Conservation (phyloP, 92 coral and sea anemone genomes). For the Phymanthus crucifer region DNA sequence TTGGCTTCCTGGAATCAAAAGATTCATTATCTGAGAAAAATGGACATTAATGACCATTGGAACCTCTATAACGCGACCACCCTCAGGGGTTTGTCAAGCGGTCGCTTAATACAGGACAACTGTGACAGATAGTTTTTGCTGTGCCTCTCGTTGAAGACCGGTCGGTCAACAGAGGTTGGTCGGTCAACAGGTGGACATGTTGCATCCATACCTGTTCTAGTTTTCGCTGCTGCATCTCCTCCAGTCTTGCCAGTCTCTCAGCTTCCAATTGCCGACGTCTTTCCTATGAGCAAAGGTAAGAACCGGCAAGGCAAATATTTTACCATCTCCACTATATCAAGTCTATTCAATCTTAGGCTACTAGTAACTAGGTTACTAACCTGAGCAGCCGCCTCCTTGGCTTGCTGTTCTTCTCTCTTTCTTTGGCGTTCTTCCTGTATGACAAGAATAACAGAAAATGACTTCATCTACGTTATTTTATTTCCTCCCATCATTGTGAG, state of each 20-base stretch:
- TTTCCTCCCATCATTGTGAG: background rate
- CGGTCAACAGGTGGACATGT: too few relatives aligned
- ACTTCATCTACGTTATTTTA: background rate
- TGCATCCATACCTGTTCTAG: slow-evolving; percentile 81
- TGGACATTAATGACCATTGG: background rate
- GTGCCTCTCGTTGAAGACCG: too few relatives aligned
- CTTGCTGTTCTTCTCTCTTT: slow-evolving; percentile 85
- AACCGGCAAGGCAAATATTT: too few relatives aligned
- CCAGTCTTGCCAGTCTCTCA: slow-evolving; percentile 89
- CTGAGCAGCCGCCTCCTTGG: slow-evolving; percentile 92
- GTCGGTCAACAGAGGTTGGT: too few relatives aligned
- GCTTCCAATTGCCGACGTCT: slow-evolving; percentile 95
- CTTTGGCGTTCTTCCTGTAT: slow-evolving; percentile 87
- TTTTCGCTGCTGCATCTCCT: slow-evolving; percentile 90
- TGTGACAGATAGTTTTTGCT: too few relatives aligned
- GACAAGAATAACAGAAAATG: background rate
- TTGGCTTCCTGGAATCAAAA: slow-evolving; percentile 75
- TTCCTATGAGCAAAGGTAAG: slow-evolving; percentile 51
- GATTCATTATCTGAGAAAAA: background rate
- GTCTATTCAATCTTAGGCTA: too few relatives aligned
- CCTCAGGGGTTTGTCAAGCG: background rate
- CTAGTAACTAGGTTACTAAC: slow-evolving; percentile 42
- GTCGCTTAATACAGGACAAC: background rate
- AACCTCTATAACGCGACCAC: too few relatives aligned
- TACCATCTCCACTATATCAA: too few relatives aligned